Conservation (phyloP, 2,113 vertebrate genomes). For the Tenrec ecaudatus region DNA sequence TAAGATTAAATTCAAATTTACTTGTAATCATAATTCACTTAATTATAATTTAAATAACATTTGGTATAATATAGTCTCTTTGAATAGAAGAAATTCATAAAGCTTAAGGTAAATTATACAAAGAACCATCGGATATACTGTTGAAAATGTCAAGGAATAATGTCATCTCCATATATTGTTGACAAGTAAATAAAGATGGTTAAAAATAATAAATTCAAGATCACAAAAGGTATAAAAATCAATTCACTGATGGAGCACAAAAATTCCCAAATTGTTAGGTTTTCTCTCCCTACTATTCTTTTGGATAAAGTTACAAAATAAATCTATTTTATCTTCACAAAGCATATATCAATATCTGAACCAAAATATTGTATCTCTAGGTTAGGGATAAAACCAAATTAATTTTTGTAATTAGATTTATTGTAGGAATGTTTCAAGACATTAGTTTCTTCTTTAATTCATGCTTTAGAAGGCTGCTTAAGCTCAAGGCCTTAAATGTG, state of each 20-base stretch:
- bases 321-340: constrained; percentile 68
- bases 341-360: constrained; percentile 69
- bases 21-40: neutral
- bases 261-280: constrained; percentile 42
- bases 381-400: constrained; percentile 79
- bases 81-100: constrained; percentile 1
- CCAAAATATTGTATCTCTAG: constrained; percentile 77
- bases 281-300: constrained; percentile 18
- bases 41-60: constrained; percentile 29
- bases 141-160: constrained; percentile 13
- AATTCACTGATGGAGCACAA: neutral
- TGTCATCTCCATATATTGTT: constrained; percentile 12
- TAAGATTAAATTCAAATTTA: constrained; percentile 35
- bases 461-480: constrained; percentile 73
- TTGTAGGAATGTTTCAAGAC: constrained; percentile 78
- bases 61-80: constrained; percentile 40
- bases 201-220: constrained; percentile 6
- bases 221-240: constrained; percentile 25
- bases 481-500: constrained; percentile 77
- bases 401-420: constrained; percentile 84
- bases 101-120: constrained; percentile 17
- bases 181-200: constrained; percentile 2
- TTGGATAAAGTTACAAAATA: constrained; percentile 52
- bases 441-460: constrained; percentile 80
- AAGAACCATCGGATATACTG: neutral